Percentiles rank a stretch among this genome's conserved stretches.
phyloP scores from a whole-genome alignment of 2,888 invertebrate genomes.

The Nomada fucata region DNA sequence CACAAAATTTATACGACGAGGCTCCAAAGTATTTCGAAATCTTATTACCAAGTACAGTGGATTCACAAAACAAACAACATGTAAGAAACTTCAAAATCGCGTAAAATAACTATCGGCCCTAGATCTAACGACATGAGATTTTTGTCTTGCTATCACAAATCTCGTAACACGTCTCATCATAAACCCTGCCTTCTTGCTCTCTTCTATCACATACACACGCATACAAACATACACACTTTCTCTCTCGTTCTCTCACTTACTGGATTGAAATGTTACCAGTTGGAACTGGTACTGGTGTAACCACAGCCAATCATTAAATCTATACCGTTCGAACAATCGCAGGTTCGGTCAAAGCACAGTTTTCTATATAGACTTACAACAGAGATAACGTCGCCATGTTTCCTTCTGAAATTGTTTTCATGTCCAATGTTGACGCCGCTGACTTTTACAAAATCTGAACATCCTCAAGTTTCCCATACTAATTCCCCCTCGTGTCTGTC shows the following conservation, averaged over 20 bases:
- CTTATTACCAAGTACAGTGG: background rate
- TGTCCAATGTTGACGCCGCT: background rate
- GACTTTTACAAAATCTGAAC: background rate
- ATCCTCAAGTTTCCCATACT: background rate
- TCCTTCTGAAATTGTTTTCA: background rate
- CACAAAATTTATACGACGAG: background rate
- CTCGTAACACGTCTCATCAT: constrained; percentile 46
- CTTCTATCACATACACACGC: constrained; percentile 8
- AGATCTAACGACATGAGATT: constrained; percentile 65
- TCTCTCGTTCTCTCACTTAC: background rate
- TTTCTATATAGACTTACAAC: background rate
- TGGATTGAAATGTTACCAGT: constrained; percentile 42
- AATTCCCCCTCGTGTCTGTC: background rate
- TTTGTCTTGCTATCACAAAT: constrained; percentile 78
- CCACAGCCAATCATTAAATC: constrained; percentile 39
- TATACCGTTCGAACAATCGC: constrained; percentile 2
- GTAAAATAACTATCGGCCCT: constrained; percentile 29
- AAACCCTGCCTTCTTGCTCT: constrained; percentile 11
- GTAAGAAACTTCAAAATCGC: constrained; percentile 18
- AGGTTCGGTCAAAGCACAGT: background rate
- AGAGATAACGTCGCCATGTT: background rate
- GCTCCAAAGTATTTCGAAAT: constrained; percentile 1
- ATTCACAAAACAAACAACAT: too few species aligned
- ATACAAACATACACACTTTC: constrained; percentile 48
- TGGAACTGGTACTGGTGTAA: constrained; percentile 26